A percentile compares a stretch with the other conserved stretches of the same genome.
Conservation (phyloP, 2,888 invertebrate genomes). For the Dasypogon diadema region DNA sequence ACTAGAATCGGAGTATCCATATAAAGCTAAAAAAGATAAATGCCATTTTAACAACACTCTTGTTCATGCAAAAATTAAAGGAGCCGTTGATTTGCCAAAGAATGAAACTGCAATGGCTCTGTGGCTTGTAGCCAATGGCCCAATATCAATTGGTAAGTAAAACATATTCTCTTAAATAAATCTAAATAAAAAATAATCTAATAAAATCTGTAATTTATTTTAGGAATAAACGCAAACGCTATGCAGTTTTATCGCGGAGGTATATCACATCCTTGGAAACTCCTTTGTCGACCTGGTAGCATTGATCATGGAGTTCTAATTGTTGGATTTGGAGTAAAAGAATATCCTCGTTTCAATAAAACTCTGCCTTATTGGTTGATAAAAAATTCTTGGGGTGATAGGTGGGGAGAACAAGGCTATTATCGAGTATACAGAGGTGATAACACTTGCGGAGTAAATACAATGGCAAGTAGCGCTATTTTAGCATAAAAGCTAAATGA, state of each 20-base stretch:
- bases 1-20: slow-evolving; percentile 90
- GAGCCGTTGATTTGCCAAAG: slow-evolving; percentile 86
- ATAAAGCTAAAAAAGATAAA: slow-evolving; percentile 83
- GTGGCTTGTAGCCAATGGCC: slow-evolving; percentile 90
- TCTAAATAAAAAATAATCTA: too few relatives aligned
- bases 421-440: slow-evolving; percentile 94
- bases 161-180: too few relatives aligned
- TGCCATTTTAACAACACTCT: slow-evolving; percentile 80
- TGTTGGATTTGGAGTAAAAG: slow-evolving; percentile 88
- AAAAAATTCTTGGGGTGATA: slow-evolving; percentile 94
- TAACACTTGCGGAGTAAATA: slow-evolving; percentile 91
- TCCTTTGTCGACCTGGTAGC: slow-evolving; percentile 80
- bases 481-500: slow-evolving; percentile 75
- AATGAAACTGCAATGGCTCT: slow-evolving; percentile 92
- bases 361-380: slow-evolving; percentile 90
- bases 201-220: too few relatives aligned
- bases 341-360: slow-evolving; percentile 84
- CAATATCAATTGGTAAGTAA: slow-evolving; percentile 92
- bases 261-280: slow-evolving; percentile 90
- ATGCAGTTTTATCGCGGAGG: slow-evolving; percentile 98
- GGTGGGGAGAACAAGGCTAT: slow-evolving; percentile 96
- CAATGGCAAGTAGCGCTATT: slow-evolving; percentile 89
- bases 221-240: slow-evolving; percentile 91
- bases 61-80: slow-evolving; percentile 76
- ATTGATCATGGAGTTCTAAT: slow-evolving; percentile 97